Evolutionary conservation across 2,113 vertebrate genomes (phyloP), one percentile per base, ranked within the genome.

Genomic region (Phrynocephalus versicolor): DNA sequence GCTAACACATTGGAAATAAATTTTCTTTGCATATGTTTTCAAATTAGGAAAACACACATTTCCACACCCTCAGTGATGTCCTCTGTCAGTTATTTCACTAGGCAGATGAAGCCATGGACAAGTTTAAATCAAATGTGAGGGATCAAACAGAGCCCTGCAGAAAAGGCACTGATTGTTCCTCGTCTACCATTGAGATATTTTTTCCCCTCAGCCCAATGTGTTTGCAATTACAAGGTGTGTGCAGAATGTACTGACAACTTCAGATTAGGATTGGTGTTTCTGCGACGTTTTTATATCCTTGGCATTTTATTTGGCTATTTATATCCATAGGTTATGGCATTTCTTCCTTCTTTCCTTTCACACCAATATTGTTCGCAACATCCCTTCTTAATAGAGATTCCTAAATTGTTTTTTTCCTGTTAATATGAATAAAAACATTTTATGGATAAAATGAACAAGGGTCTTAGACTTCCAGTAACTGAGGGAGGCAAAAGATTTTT

Each of bases 171-270:
- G 86, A 86, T 84, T 55, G 0, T 1, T n/a, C 81, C 72, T 79
- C 73, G 62, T 76, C 85, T 2, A 73, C 60, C 64, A 71, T 41
- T 67, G 27, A 88, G 86, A 70, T 18, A 10, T 8, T 9, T 7
- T 51, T 45, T 57, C 21, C 86, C 65, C 73, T 80, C 83, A 85
- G 62, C 79, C 62, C 85, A 93, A 90, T 92, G 80, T 93, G 93
- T 93, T 96, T 95, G 90, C 87, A 94, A 95, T 96, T 96, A 95
- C 83, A 86, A 94, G 90, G 92, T 94, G 93, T 94, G 90, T 89
- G 88, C 88, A 91, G 91, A 93, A 87, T 85, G 84, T 90, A 92
- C 81, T 89, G 90, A 92, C 92, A 93, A 92, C 90, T 37, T 82
- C 86, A 89, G 90, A 95, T 94, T 91, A 93, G 0, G n/a, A 37